These are phyloP conservation scores for Anomalospiza imberbis DNA, from an alignment of 2,797 vertebrate genomes.

Conservation along the genomic window DNA sequence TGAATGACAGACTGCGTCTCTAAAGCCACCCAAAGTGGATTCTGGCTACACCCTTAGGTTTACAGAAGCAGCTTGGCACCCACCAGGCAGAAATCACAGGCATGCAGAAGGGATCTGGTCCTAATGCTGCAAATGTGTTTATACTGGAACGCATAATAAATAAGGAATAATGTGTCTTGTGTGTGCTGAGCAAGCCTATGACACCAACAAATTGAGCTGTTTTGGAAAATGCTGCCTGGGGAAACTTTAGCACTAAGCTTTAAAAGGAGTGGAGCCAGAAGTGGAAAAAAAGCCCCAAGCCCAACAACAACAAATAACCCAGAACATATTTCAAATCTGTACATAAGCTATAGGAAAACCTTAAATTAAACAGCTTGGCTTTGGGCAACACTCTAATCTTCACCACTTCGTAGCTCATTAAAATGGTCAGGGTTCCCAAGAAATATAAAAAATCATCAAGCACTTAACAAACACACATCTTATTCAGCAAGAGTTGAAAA, in stretches of 20 bases:
- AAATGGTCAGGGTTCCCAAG: slow-evolving; percentile 3
- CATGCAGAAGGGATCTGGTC: slow-evolving; percentile 31
- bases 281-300: neutral
- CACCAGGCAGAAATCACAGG: slow-evolving; percentile 53
- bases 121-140: slow-evolving; percentile 62
- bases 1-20: neutral
- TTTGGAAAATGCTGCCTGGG: slow-evolving; percentile 58
- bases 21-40: slow-evolving; percentile 41
- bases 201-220: slow-evolving; percentile 50
- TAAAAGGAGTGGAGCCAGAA: neutral
- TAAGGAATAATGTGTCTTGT: slow-evolving; percentile 55
- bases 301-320: slow-evolving; percentile 20
- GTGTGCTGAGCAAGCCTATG: slow-evolving; percentile 42
- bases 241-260: slow-evolving; percentile 35
- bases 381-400: slow-evolving; percentile 37
- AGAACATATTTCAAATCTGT: slow-evolving; percentile 42
- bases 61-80: slow-evolving; percentile 61
- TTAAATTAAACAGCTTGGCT: slow-evolving; percentile 28
- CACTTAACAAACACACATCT: slow-evolving; percentile 13
- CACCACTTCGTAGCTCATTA: slow-evolving; percentile 30
- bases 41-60: slow-evolving; percentile 44
- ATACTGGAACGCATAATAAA: slow-evolving; percentile 66
- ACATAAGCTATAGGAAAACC: slow-evolving; percentile 20
- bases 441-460: slow-evolving; percentile 21
- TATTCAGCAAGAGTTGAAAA: neutral